Percentiles rank a stretch among this genome's conserved stretches.
Evolutionary conservation across 1,140 invertebrate genomes (phyloP).

Genomic region (Temnothorax longispinosus): DNA sequence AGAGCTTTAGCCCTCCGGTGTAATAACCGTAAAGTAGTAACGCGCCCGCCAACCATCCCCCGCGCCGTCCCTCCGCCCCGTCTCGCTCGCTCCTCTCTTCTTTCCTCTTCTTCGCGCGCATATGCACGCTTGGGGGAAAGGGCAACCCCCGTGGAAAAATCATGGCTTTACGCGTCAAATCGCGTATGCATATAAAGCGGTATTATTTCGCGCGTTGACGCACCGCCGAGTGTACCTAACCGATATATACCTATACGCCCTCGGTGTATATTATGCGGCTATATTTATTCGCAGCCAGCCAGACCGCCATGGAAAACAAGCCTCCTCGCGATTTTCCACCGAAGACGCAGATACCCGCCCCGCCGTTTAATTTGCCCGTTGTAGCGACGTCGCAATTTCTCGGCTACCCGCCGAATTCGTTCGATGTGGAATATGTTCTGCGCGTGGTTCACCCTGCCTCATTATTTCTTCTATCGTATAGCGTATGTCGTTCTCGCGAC

Average conservation of each 20-base stretch:
- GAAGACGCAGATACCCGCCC: neutral
- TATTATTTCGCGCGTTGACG: conserved; percentile 81
- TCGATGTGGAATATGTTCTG: too few species aligned
- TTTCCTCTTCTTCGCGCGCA: conserved; percentile 34
- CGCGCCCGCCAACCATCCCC: conserved; percentile 60
- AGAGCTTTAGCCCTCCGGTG: conserved; percentile 69
- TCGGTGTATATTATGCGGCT: conserved; percentile 56
- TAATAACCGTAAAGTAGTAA: conserved; percentile 82
- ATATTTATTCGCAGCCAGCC: conserved; percentile 50
- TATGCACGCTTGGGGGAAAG: conserved; percentile 47
- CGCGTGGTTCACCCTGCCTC: neutral
- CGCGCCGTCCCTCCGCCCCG: neutral
- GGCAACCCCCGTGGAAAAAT: conserved; percentile 79
- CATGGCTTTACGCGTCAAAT: conserved; percentile 83
- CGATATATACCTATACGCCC: conserved; percentile 54
- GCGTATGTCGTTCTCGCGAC: neutral
- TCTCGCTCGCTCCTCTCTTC: conserved; percentile 27
- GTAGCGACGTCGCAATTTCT: neutral
- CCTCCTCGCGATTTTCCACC: conserved; percentile 34
- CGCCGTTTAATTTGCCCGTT: neutral
- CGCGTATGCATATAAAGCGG: conserved; percentile 83
- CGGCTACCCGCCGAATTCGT: neutral
- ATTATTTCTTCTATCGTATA: neutral
- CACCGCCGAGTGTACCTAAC: conserved; percentile 68
- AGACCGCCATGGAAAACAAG: conserved; percentile 37